Conservation (phyloP, 2,888 invertebrate genomes). For the Drosophila atroscutellata region DNA sequence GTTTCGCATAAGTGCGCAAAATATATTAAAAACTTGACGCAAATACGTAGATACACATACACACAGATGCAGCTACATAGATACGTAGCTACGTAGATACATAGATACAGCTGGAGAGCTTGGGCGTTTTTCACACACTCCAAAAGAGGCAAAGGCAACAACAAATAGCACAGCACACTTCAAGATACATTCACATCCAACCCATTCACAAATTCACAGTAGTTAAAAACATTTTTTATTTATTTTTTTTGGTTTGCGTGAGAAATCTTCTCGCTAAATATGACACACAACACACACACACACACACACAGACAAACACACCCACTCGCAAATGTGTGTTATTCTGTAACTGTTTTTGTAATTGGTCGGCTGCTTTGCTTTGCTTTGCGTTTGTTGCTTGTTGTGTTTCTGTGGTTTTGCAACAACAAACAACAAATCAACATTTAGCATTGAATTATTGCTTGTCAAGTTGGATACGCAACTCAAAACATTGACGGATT, state of each 20-base stretch:
- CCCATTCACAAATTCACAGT: conserved; percentile 25
- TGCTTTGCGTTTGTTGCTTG: background rate
- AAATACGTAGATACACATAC: conserved; percentile 22
- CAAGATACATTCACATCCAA: conserved; percentile 72
- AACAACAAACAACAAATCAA: conserved; percentile 1
- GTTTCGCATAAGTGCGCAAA: conserved; percentile 21
- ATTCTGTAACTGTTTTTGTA: conserved; percentile 30
- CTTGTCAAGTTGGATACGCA: conserved; percentile 17
- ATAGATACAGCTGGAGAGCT: conserved; percentile 41
- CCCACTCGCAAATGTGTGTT: conserved; percentile 8
- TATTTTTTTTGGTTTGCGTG: background rate
- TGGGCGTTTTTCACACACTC: conserved; percentile 75
- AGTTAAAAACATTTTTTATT: conserved; percentile 5
- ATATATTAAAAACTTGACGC: conserved; percentile 9
- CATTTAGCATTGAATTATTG: conserved; percentile 18
- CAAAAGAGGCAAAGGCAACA: conserved; percentile 19
- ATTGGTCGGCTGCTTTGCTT: conserved; percentile 39
- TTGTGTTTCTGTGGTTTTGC: conserved; percentile 37
- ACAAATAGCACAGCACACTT: conserved; percentile 48
- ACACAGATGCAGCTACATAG: conserved; percentile 13
- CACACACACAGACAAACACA: conserved; percentile 4
- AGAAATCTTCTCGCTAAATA: conserved; percentile 4
- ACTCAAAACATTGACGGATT: background rate
- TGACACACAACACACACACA: conserved; percentile 22
- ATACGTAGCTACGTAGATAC: conserved; percentile 7